Percentiles rank a stretch among this genome's conserved stretches.
phyloP scores from a whole-genome alignment of 2,888 invertebrate species.

The Magallana nippona region DNA sequence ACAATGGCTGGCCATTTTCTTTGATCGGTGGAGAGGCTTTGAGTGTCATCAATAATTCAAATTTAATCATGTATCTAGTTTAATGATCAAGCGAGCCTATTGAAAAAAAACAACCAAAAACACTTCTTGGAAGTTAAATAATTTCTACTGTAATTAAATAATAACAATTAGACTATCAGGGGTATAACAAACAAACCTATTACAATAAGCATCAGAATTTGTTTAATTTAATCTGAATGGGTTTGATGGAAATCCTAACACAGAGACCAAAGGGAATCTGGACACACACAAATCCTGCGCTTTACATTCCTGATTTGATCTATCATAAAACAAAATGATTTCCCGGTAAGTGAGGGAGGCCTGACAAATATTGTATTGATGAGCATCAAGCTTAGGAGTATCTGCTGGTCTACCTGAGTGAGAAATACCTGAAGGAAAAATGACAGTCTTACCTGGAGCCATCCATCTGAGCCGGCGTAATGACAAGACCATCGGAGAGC shows the following conservation, averaged over 20 bases:
- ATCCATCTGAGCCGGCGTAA: slow-evolving; percentile 13
- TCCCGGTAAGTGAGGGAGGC: no score
- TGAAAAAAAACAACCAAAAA: not conserved
- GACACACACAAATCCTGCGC: no score
- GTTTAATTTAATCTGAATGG: no score
- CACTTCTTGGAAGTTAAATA: not conserved
- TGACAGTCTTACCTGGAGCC: not conserved
- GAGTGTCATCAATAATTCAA: slow-evolving; percentile 26
- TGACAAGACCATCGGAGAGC: not conserved
- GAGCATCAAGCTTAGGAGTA: not conserved
- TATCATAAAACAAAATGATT: no score
- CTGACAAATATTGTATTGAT: not conserved
- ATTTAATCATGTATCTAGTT: slow-evolving; percentile 32
- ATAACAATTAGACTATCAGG: not conserved
- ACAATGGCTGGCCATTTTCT: not conserved
- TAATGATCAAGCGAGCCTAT: slow-evolving; percentile 15
- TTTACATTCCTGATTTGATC: no score
- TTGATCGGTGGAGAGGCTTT: slow-evolving; percentile 28
- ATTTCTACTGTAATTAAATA: not conserved
- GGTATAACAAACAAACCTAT: not conserved
- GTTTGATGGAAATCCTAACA: no score
- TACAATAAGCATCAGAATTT: no score
- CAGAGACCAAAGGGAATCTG: no score
- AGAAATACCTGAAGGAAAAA: not conserved
- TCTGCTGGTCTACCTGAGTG: not conserved